phyloP scores from a whole-genome alignment of 2,113 vertebrate species.

The Hyaena hyaena region DNA sequence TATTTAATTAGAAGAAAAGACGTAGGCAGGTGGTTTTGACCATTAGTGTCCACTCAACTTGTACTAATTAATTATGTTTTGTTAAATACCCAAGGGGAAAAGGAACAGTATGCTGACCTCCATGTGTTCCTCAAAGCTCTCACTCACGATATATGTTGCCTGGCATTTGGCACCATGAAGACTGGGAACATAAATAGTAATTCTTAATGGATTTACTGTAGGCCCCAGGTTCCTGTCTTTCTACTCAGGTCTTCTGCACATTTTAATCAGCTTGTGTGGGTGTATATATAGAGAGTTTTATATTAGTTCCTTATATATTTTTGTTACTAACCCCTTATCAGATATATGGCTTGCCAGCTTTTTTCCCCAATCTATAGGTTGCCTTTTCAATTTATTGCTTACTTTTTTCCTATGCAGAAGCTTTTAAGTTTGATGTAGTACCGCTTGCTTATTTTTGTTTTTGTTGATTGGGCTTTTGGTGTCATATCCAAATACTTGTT shows the following conservation, averaged over 20 bases:
- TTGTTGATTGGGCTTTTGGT: not conserved
- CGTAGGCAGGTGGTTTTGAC: not conserved
- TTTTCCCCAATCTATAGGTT: not conserved
- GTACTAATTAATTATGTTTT: not conserved
- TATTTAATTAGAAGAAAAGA: not conserved
- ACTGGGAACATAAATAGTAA: not conserved
- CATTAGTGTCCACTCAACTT: not conserved
- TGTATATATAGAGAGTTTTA: not conserved
- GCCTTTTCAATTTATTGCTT: not conserved
- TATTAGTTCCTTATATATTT: not conserved
- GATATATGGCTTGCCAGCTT: not conserved
- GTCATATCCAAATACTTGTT: not conserved
- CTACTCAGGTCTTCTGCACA: not conserved
- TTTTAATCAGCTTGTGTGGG: too few species aligned
- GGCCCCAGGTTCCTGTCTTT: not conserved
- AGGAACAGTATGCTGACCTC: fast-evolving
- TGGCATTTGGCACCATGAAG: not conserved
- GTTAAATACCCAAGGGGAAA: not conserved
- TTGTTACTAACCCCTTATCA: not conserved
- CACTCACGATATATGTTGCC: not conserved
- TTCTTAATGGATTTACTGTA: not conserved
- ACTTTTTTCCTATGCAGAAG: not conserved
- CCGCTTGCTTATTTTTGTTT: not conserved
- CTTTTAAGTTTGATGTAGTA: not conserved
- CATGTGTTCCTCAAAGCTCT: not conserved